These are phyloP conservation scores for Drosophila diplacantha DNA, from an alignment of 2,888 invertebrate species.

Conservation along the genomic window DNA sequence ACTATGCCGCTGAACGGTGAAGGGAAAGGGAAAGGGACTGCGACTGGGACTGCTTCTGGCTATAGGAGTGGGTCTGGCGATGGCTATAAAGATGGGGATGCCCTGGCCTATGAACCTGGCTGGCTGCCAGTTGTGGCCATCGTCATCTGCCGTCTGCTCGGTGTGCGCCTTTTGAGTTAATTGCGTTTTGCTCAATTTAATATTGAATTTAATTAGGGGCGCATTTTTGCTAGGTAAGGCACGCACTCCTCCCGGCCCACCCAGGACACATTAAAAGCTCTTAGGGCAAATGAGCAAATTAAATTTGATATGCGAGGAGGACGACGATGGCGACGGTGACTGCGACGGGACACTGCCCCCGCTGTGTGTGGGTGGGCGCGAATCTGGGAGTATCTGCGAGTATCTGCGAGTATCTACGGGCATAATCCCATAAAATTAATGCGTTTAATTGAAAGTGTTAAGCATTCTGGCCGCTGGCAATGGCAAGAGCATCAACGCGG, in stretches of 20 bases:
- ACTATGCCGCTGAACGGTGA: slow-evolving; percentile 5
- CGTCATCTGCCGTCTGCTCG: slow-evolving; percentile 28
- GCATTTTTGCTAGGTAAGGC: slow-evolving; percentile 65
- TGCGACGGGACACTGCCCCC: slow-evolving; percentile 6
- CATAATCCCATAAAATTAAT: slow-evolving; percentile 70
- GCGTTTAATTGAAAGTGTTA: slow-evolving; percentile 72
- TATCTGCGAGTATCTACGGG: slow-evolving; percentile 5
- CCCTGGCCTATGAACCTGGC: slow-evolving; percentile 30
- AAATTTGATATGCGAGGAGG: slow-evolving; percentile 67
- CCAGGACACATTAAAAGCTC: slow-evolving; percentile 70
- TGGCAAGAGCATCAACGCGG: slow-evolving; percentile 16
- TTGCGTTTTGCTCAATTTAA: slow-evolving; percentile 75
- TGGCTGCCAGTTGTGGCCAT: slow-evolving; percentile 30
- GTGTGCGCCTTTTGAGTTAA: slow-evolving; percentile 67
- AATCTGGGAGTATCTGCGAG: neutral
- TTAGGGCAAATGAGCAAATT: slow-evolving; percentile 73
- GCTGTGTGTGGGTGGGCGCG: neutral
- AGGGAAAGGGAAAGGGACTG: neutral
- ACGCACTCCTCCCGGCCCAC: slow-evolving; percentile 38
- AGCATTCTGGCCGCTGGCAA: slow-evolving; percentile 55
- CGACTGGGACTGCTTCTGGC: neutral
- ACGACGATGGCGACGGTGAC: slow-evolving; percentile 2
- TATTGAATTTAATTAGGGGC: slow-evolving; percentile 74
- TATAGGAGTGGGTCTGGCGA: neutral
- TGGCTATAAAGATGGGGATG: slow-evolving; percentile 27